Evolutionary conservation across 2,113 vertebrate genomes (phyloP).

Genomic region (Megaleporinus macrocephalus): DNA sequence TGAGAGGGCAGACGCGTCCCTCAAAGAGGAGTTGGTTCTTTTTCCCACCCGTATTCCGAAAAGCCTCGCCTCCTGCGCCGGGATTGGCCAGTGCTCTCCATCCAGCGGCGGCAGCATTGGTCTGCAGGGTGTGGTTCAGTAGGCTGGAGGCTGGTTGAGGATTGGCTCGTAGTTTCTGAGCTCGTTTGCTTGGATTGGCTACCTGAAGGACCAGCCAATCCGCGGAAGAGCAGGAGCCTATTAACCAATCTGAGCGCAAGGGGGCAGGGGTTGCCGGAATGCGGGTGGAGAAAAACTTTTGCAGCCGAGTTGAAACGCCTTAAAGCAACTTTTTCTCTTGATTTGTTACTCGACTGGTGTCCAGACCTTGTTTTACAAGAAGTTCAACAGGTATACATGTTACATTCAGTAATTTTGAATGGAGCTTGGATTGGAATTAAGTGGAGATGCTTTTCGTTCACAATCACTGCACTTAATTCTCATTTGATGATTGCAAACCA

Average conservation of each 20-base stretch:
- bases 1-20: constrained; percentile 43
- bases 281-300: not conserved
- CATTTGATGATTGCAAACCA: too few species aligned
- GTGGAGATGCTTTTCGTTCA: too few species aligned
- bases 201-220: too few species aligned
- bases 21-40: constrained; percentile 28
- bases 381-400: too few species aligned
- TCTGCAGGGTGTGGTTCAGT: too few species aligned
- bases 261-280: not conserved
- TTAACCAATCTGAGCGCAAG: not conserved
- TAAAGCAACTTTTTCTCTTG: not conserved
- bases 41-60: not conserved
- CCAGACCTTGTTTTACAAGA: not conserved
- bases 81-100: not conserved
- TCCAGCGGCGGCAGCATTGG: not conserved
- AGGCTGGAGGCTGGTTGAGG: not conserved
- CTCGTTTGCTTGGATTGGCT: not conserved
- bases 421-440: too few species aligned
- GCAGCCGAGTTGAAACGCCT: not conserved
- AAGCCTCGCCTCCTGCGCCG: not conserved
- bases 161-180: not conserved
- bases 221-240: not conserved
- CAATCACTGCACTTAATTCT: too few species aligned
- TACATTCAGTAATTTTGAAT: too few species aligned
- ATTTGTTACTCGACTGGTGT: not conserved